phyloP scores from a whole-genome alignment of 2,888 invertebrate genomes.

The Stenodema calcarata region DNA sequence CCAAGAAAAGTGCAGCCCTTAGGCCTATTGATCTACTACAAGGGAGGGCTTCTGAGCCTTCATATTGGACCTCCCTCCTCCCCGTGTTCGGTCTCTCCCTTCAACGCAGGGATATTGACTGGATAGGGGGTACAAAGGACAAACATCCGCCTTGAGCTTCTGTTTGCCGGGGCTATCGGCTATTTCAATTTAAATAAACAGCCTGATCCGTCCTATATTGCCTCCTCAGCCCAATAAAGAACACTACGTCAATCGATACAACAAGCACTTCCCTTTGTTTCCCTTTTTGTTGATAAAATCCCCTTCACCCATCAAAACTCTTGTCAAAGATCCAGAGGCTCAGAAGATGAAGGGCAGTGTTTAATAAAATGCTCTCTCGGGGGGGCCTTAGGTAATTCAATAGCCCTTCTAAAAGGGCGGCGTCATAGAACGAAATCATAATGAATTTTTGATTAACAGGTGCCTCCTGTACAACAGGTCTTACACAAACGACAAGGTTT shows the following conservation, averaged over 20 bases:
- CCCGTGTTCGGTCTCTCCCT: background rate
- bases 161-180: constrained; percentile 44
- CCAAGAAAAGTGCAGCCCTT: constrained; percentile 36
- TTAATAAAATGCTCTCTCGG: background rate
- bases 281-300: constrained; percentile 26
- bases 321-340: background rate
- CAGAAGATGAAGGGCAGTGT: background rate
- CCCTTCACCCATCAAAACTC: constrained; percentile 4
- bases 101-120: constrained; percentile 29
- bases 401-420: background rate
- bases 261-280: constrained; percentile 27
- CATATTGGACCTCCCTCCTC: constrained; percentile 1
- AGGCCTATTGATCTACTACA: constrained; percentile 39
- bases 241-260: constrained; percentile 39
- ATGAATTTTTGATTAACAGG: constrained; percentile 4
- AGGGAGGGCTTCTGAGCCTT: constrained; percentile 4
- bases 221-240: constrained; percentile 41
- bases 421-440: background rate
- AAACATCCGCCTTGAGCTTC: constrained; percentile 44
- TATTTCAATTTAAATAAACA: constrained; percentile 47
- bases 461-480: background rate
- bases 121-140: constrained; percentile 24
- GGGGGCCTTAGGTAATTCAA: background rate
- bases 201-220: constrained; percentile 43
- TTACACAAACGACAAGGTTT: background rate